Evolutionary conservation across 2,888 invertebrate species (phyloP).

Genomic region (Zaprionus lineosus): DNA sequence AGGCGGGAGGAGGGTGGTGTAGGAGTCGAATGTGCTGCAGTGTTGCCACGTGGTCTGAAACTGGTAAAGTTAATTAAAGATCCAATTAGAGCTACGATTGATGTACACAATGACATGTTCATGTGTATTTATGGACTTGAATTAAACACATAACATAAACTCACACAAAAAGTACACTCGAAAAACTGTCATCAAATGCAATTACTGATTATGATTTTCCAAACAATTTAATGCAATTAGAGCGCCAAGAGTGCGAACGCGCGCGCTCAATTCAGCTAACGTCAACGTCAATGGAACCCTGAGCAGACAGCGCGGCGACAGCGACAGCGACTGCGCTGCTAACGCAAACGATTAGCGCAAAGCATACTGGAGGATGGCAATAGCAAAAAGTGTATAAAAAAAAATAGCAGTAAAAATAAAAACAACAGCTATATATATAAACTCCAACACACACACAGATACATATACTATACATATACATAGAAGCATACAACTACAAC

Average conservation of each 20-base stretch:
- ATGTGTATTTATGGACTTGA: conserved; percentile 19
- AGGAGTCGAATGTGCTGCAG: conserved; percentile 11
- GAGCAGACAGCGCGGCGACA: conserved; percentile 69
- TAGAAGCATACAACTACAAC: conserved; percentile 6
- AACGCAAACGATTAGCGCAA: conserved; percentile 67
- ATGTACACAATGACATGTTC: conserved; percentile 40
- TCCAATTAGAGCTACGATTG: conserved; percentile 47
- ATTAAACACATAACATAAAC: conserved; percentile 30
- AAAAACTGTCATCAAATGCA: conserved; percentile 68
- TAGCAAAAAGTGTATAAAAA: conserved; percentile 43
- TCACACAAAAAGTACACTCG: conserved; percentile 32
- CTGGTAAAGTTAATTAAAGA: conserved; percentile 28
- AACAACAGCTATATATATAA: conserved; percentile 40
- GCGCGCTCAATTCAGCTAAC: conserved; percentile 11
- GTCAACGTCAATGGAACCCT: conserved; percentile 40
- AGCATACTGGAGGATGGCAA: conserved; percentile 57
- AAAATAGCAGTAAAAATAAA: conserved; percentile 67
- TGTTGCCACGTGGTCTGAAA: conserved; percentile 47
- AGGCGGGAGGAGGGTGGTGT: not conserved
- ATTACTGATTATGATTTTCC: conserved; percentile 80
- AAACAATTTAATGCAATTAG: conserved; percentile 80
- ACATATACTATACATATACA: conserved; percentile 18
- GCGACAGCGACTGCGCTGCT: conserved; percentile 57
- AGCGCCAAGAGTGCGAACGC: conserved; percentile 51
- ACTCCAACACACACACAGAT: conserved; percentile 15